Conservation (phyloP, 1,140 invertebrate species). For the Drosophila nigrodunni region DNA sequence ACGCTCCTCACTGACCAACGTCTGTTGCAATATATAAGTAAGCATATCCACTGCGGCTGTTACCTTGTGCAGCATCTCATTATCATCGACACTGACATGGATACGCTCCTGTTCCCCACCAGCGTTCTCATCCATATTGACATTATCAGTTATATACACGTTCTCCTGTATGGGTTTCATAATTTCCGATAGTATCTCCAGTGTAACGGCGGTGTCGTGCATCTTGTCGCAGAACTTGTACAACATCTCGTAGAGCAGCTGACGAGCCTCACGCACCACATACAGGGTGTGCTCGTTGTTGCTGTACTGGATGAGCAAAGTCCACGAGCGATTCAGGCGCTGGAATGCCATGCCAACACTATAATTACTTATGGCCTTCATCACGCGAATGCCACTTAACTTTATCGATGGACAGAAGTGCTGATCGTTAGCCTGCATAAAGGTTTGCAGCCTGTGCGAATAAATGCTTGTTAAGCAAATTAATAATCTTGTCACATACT, state of each 20-base stretch:
- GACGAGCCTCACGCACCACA: constrained; percentile 86
- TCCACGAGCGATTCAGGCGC: constrained; percentile 86
- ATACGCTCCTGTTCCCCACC: constrained; percentile 59
- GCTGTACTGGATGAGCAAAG: constrained; percentile 86
- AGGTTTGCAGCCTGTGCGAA: constrained; percentile 48
- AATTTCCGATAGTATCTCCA: constrained; percentile 85
- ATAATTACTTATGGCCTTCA: constrained; percentile 86
- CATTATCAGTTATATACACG: constrained; percentile 68
- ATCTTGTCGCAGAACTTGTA: constrained; percentile 85
- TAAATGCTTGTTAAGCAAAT: not conserved
- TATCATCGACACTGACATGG: constrained; percentile 84
- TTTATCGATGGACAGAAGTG: constrained; percentile 86
- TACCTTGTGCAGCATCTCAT: constrained; percentile 85
- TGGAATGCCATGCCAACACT: constrained; percentile 86
- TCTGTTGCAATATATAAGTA: constrained; percentile 78
- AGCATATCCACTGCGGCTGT: constrained; percentile 86
- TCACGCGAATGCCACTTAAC: constrained; percentile 87
- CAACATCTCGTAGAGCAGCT: constrained; percentile 86
- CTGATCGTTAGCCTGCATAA: constrained; percentile 51
- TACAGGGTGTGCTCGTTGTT: constrained; percentile 88
- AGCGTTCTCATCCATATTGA: constrained; percentile 15
- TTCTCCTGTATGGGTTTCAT: constrained; percentile 85
- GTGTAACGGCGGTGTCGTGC: constrained; percentile 84
- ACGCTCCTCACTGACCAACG: constrained; percentile 67
- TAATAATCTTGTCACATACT: not conserved